Base-by-base conservation (phyloP, 2,113 vertebrate genomes). In the Parus major region DNA sequence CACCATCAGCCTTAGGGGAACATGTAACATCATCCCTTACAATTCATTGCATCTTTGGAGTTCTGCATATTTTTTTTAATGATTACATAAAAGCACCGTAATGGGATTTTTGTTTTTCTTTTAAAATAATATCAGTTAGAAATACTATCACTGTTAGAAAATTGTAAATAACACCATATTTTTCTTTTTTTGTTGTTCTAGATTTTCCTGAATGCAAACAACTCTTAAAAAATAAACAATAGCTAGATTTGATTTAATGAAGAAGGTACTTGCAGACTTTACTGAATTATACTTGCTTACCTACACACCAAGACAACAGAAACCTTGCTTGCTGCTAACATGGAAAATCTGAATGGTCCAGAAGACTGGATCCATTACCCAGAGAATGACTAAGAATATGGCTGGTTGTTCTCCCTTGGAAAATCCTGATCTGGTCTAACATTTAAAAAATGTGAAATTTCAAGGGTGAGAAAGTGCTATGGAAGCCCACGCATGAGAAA, bases 81-180 rank as follows among this genome's bases (percentile, higher is more conserved):
- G 76, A 79, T 73, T 94, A 84, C 23, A 87, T 81, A 80, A 81
- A 89, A 95, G 57, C 60, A 87, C 24, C 82, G 28, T 82, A 80
- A 82, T 5, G 71, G 19, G 28, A 13, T 70, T 85, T 49, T 57
- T 28, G 5, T 9, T 77, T 79, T 80, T 66, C 35, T 71, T 89
- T 89, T 85, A 6, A 90, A 85, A 55, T 53, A 46, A 46, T 35
- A 53, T 31, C 35, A 57, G 5, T n/a, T 20, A 83, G 9, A 61
- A 52, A 56, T 6, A 56, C 39, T 39, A 11, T 39, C 39, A 57
- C 25, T 50, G 5, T n/a, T 23, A 83, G 9, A 61, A 92, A 52
- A 57, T 7, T 52, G 24, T 33, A 78, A 86, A 56, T 73, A 81
- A 31, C n/a, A 64, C 27, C 4, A 49, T n/a, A 52, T 15, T 75